Evolutionary conservation across 1,140 invertebrate species (phyloP).

Genomic region (Geopemphigus sp.): DNA sequence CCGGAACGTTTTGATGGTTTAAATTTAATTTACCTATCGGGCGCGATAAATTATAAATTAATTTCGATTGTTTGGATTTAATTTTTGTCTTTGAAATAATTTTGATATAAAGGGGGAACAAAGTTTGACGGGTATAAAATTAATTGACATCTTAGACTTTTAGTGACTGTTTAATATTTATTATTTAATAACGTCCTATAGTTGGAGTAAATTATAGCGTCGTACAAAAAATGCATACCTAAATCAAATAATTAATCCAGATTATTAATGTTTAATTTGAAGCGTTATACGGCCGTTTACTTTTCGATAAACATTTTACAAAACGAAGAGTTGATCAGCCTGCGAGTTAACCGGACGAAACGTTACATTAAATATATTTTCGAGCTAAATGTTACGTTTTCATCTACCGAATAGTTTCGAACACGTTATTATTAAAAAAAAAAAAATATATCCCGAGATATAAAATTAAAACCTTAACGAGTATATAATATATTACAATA

Average conservation of each 20-base stretch:
- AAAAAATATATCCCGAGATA: too few relatives aligned
- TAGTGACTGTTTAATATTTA: neutral
- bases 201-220: too few relatives aligned
- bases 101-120: neutral
- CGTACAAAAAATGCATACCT: neutral
- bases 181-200: neutral
- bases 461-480: too few relatives aligned
- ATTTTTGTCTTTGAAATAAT: constrained; percentile 7
- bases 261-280: neutral
- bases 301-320: neutral
- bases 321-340: too few relatives aligned
- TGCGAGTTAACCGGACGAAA: too few relatives aligned
- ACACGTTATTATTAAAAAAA: too few relatives aligned
- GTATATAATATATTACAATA: too few relatives aligned
- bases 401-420: too few relatives aligned
- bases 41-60: neutral
- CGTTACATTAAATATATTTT: too few relatives aligned
- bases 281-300: neutral
- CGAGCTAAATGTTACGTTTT: too few relatives aligned
- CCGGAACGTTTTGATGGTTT: neutral
- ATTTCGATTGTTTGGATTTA: constrained; percentile 3
- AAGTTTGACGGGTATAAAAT: neutral
- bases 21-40: neutral
- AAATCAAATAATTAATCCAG: neutral
- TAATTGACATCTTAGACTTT: neutral